These are phyloP conservation scores for Perizoma flavofasciatum DNA, from an alignment of 2,888 invertebrate genomes.

Conservation along the genomic window DNA sequence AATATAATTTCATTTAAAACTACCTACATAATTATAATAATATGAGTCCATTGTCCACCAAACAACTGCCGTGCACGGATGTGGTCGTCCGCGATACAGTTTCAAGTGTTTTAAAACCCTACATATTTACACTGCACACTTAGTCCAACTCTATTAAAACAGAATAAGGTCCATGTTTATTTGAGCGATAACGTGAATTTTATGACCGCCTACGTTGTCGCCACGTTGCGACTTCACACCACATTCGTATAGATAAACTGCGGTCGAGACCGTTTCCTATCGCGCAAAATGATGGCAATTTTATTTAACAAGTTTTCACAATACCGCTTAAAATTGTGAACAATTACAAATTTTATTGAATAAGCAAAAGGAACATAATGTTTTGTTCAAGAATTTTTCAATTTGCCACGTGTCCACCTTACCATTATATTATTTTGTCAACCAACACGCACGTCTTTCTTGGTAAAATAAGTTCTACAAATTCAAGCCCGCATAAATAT, in stretches of 20 bases:
- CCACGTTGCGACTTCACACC: constrained; percentile 40
- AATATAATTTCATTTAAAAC: background rate
- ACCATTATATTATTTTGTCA: no score
- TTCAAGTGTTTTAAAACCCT: constrained; percentile 26
- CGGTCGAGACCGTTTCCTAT: constrained; percentile 55
- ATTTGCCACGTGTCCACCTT: no score
- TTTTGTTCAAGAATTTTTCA: no score
- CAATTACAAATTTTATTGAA: background rate
- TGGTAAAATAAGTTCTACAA: no score
- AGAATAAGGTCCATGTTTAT: constrained; percentile 31
- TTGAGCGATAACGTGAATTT: constrained; percentile 21
- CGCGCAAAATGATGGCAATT: constrained; percentile 41
- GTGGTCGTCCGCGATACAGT: constrained; percentile 45
- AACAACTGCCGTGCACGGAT: constrained; percentile 47
- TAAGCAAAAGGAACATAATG: no score
- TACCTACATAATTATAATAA: constrained; percentile 23
- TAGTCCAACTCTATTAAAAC: constrained; percentile 27
- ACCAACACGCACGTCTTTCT: no score
- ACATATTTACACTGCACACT: constrained; percentile 13
- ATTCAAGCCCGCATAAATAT: no score
- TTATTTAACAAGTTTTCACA: constrained; percentile 22
- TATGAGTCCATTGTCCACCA: constrained; percentile 18
- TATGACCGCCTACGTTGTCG: constrained; percentile 30
- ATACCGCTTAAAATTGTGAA: background rate
- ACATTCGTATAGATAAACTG: constrained; percentile 50